Conservation (phyloP, 2,113 vertebrate genomes). For the Salvelinus sp. region DNA sequence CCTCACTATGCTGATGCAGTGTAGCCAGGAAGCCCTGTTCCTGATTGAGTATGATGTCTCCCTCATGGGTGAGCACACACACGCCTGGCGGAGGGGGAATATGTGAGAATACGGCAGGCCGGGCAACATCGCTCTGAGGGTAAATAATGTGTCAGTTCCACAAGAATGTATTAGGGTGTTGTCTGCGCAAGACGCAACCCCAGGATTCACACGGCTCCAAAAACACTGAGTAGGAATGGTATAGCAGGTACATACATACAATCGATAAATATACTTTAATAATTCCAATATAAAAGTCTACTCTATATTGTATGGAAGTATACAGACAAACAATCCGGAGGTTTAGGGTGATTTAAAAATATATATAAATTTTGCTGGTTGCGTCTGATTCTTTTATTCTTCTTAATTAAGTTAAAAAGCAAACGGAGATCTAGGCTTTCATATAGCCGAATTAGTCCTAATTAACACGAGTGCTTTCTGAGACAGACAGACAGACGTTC, state of each 20-base stretch:
- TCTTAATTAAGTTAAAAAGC: neutral
- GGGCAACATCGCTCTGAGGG: constrained; percentile 58
- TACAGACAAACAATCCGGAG: neutral
- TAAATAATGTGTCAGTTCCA: constrained; percentile 55
- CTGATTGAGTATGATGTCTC: constrained; percentile 95
- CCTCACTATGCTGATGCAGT: constrained; percentile 86
- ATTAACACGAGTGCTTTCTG: neutral
- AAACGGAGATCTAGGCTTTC: neutral
- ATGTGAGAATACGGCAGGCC: constrained; percentile 39
- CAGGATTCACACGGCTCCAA: constrained; percentile 30
- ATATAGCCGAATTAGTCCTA: neutral
- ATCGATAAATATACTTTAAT: neutral
- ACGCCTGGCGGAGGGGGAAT: constrained; percentile 17
- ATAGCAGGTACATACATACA: neutral
- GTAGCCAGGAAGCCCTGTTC: constrained; percentile 91
- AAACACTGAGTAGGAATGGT: neutral
- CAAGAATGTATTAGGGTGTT: constrained; percentile 26
- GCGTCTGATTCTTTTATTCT: neutral
- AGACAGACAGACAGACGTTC: neutral
- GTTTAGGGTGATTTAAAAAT: neutral
- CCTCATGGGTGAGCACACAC: constrained; percentile 85
- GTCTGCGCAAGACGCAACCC: constrained; percentile 34
- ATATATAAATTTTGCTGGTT: neutral
- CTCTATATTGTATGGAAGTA: no score
- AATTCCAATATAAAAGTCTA: neutral